Base-by-base conservation (phyloP, 2,797 vertebrate genomes). In the Paguma larvata region DNA sequence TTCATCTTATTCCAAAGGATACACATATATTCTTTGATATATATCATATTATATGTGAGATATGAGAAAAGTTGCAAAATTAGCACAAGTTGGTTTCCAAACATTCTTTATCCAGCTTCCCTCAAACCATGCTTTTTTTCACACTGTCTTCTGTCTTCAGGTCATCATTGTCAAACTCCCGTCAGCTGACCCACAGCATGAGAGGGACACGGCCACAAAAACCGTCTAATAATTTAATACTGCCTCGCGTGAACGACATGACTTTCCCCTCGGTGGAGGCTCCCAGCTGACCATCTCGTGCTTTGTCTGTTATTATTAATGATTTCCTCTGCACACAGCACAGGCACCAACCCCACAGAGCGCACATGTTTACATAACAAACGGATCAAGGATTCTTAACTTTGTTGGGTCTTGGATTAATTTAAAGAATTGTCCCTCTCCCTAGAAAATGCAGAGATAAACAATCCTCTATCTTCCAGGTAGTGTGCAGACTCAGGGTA, bases 361-460 rank as follows among this genome's bases (percentile, higher is more conserved):
- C 30, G 2, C 67, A 41, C 0, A 0, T 84, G 30, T 67, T 91
- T 89, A 19, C 6, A 10, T n/a, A 44, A 73, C 38, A 48, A 7
- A 63, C 0, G 27, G 38, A 67, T 48, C 10, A 27, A 38, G 3
- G 15, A 38, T 32, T 85, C 65, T 73, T 85, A 32, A 82, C 56
- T 79, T 59, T 62, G 27, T 18, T 30, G 53, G 25, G 12, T 82
- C 16, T 23, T 70, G 82, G 46, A 72, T 46, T 44, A 46, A 63
- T 78, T 88, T 68, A 70, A 91, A 84, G 63, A 68, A 84, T n/a
- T 38, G 16, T 63, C 27, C 13, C 18, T 73, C 30, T 89, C 84
- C n/a, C 56, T 84, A n/a, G 41, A 75, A 94, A 95, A 90, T 34
- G 10, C 41, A 72, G 65, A 79, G 32, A 78, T 65, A 68, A 89